A percentile compares a stretch with the other conserved stretches of the same genome.
These are phyloP conservation scores for Archivesica marissinica DNA, from an alignment of 1,140 invertebrate species.

Conservation along the genomic window DNA sequence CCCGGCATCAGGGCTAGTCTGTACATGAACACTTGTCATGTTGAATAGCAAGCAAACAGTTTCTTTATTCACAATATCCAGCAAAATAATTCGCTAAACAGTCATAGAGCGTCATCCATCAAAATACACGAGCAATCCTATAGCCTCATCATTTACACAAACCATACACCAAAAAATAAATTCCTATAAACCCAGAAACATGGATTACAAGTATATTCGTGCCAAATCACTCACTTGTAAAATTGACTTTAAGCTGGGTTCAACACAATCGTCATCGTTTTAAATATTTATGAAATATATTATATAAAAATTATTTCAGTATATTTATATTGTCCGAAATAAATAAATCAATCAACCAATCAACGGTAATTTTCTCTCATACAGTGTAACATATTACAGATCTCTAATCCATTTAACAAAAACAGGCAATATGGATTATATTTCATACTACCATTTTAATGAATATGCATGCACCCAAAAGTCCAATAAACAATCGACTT, in stretches of 20 bases:
- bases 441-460: background rate
- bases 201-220: too few species aligned
- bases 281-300: too few species aligned
- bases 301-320: too few species aligned
- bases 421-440: background rate
- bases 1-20: background rate
- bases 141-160: too few species aligned
- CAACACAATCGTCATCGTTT: too few species aligned
- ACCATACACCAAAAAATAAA: too few species aligned
- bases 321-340: too few species aligned
- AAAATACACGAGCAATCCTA: too few species aligned
- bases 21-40: constrained; percentile 45
- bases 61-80: background rate
- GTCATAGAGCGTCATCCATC: background rate
- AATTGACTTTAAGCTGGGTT: too few species aligned
- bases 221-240: too few species aligned
- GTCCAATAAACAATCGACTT: too few species aligned
- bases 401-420: background rate
- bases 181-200: too few species aligned
- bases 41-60: background rate
- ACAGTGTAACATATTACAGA: background rate
- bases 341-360: background rate
- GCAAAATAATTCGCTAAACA: background rate
- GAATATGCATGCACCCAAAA: background rate
- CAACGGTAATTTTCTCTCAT: background rate